Base-by-base conservation (phyloP, 2,113 vertebrate species). In the Neotoma lepida region DNA sequence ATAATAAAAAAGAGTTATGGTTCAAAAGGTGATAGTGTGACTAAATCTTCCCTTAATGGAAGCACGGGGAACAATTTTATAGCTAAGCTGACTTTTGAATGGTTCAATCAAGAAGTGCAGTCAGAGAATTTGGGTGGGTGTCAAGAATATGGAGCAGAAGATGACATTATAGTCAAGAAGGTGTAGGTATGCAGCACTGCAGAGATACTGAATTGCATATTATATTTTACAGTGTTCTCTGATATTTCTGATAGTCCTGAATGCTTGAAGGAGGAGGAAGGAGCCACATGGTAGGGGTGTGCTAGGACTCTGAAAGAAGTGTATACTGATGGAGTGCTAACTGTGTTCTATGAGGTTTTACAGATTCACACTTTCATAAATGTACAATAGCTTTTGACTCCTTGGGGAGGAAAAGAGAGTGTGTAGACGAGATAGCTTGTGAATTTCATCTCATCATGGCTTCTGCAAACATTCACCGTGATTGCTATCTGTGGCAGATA, bases 31-130 rank as follows among this genome's bases (percentile, higher is more conserved):
- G 17, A 56, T 77, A 18, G 10, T 80, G 18, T 28, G 49, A 61
- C 35, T 80, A 30, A 80, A 89, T 80, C 10, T 91, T 66, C 20
- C 26, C 26, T 30, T 80, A 66, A 30, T 51, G 51, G 68, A 63
- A 49, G 6, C 33, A 18, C 41, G 24, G 6, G 7, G 6, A 73
- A 76, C 14, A 22, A n/a, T 88, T 87, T 78, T 44, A 54, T n/a
- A 54, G 49, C 49, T 22, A 80, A n/a, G 46, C 8, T 68, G 63
- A 41, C 1, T 54, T 61, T 33, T 46, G 81, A 76, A 24, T 84
- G 44, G 33, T 51, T 88, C 49, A 18, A 87, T 94, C 26, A 63
- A 81, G 86, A 81, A 74, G 76, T 74, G 17, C 14, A 70, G 46
- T 46, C 7, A 73, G 30, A 89, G 41, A 66, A 56, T 41, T 58